Conservation (phyloP, 2,888 invertebrate species). For the Limnephilus lunatus region DNA sequence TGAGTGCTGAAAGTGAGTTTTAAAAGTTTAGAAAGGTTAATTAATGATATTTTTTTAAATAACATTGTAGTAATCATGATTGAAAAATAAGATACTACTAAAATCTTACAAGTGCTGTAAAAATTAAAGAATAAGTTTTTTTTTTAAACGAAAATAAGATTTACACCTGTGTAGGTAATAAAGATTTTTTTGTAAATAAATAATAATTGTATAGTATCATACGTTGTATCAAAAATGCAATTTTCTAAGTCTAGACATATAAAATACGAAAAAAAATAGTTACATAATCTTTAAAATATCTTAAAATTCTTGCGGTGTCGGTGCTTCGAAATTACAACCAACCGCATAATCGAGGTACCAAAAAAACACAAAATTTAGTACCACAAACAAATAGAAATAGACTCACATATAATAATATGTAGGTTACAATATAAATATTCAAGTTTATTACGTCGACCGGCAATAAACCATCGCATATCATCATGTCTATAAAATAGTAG, state of each 20-base stretch:
- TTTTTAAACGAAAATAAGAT: too few species aligned
- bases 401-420: neutral
- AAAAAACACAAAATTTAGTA: neutral
- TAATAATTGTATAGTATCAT: neutral
- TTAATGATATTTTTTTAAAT: too few species aligned
- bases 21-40: too few species aligned
- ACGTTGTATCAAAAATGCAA: neutral
- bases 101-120: neutral
- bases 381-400: neutral
- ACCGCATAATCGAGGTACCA: neutral
- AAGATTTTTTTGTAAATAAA: too few species aligned
- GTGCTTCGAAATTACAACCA: too few species aligned
- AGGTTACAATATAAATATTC: neutral
- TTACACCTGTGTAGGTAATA: too few species aligned
- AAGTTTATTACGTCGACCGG: neutral
- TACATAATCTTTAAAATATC: too few species aligned
- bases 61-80: too few species aligned
- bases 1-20: too few species aligned
- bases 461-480: conserved; percentile 2
- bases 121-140: neutral
- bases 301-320: too few species aligned
- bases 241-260: neutral
- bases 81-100: neutral
- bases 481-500: neutral
- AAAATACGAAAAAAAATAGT: neutral